These are phyloP conservation scores for Drosophila micromelanica DNA, from an alignment of 1,140 invertebrate species.

Conservation along the genomic window DNA sequence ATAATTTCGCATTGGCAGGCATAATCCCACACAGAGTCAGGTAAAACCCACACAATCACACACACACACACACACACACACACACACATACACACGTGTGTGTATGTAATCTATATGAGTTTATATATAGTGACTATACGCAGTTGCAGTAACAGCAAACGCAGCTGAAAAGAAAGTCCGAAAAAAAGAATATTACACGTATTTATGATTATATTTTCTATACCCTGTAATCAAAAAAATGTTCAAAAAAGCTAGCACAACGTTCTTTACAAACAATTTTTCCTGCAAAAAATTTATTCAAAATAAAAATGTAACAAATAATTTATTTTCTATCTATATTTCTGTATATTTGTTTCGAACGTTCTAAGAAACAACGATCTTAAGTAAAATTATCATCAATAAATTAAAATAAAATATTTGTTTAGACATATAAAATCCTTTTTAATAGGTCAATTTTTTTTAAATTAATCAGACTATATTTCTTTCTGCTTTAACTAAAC, in stretches of 20 bases:
- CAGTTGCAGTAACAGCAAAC: conserved; percentile 37
- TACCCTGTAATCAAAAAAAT: conserved; percentile 26
- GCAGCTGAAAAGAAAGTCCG: conserved; percentile 20
- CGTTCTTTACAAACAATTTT: too few relatives aligned
- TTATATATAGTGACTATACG: conserved; percentile 24
- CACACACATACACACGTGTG: conserved; percentile 36
- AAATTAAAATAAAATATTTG: neutral
- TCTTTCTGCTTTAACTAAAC: too few relatives aligned
- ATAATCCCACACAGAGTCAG: conserved; percentile 75
- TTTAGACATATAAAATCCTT: too few relatives aligned
- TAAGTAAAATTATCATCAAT: neutral
- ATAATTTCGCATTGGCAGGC: conserved; percentile 81
- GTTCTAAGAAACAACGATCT: too few relatives aligned
- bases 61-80: conserved; percentile 43
- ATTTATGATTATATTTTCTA: conserved; percentile 67
- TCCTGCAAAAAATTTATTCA: too few relatives aligned
- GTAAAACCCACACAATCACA: conserved; percentile 59
- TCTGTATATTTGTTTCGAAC: too few relatives aligned
- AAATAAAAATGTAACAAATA: too few relatives aligned
- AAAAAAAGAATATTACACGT: conserved; percentile 37
- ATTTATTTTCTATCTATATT: too few relatives aligned
- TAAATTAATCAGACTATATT: too few relatives aligned
- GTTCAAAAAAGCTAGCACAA: neutral
- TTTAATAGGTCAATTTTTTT: too few relatives aligned
- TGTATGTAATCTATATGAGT: conserved; percentile 22